phyloP scores from a whole-genome alignment of 2,797 vertebrate species.

The Pipistrellus pipistrellus region DNA sequence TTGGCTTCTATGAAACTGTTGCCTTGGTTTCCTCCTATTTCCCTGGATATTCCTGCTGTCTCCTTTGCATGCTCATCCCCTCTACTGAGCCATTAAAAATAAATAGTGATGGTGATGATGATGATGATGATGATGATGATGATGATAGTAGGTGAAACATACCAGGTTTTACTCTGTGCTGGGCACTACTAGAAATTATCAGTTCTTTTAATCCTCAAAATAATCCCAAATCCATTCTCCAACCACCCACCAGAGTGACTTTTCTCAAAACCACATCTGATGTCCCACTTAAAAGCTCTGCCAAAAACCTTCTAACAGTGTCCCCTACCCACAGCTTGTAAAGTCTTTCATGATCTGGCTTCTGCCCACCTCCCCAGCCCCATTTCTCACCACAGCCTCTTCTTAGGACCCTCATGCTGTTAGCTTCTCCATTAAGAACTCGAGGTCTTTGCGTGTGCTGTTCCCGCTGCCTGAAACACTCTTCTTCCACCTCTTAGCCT shows the following conservation, averaged over 20 bases:
- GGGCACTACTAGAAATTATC: too few relatives aligned
- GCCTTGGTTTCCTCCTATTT: not conserved
- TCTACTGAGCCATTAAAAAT: not conserved
- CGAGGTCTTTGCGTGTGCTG: not conserved
- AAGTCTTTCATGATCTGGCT: not conserved
- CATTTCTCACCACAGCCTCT: not conserved
- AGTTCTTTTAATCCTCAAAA: conserved; percentile 10
- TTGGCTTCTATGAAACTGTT: not conserved
- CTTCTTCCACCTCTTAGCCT: not conserved
- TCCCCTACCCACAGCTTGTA: not conserved
- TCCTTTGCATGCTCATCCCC: not conserved
- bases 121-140: not conserved
- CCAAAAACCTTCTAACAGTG: not conserved
- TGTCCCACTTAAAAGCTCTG: not conserved
- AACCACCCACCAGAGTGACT: not conserved
- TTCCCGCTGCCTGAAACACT: not conserved
- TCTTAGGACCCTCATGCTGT: not conserved
- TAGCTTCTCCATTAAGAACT: not conserved
- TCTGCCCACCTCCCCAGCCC: not conserved
- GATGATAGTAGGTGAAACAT: not conserved
- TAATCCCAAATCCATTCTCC: conserved; percentile 10
- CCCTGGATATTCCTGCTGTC: not conserved
- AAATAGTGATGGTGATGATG: not conserved
- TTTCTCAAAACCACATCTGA: conserved; percentile 20
- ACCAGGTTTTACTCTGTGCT: not conserved